Conservation (phyloP, 2,888 invertebrate genomes). For the Orthosia gothica region DNA sequence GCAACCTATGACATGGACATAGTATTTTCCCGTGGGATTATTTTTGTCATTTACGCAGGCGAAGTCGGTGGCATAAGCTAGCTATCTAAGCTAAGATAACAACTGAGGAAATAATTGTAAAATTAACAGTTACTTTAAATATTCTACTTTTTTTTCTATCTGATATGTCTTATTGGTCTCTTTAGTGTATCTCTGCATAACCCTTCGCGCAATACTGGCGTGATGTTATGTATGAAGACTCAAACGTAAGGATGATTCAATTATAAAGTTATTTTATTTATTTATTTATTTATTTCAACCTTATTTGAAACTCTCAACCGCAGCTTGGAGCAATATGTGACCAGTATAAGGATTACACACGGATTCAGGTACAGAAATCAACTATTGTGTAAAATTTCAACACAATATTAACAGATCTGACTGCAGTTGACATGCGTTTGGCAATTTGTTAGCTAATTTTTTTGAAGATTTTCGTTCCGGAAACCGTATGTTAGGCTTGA, state of each 20-base stretch:
- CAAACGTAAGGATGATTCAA: neutral
- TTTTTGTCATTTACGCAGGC: too few relatives aligned
- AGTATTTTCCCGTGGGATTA: too few relatives aligned
- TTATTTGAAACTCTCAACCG: neutral
- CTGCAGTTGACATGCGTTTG: neutral
- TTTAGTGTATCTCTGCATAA: neutral
- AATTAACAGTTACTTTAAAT: neutral
- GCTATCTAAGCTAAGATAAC: neutral
- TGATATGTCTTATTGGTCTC: constrained; percentile 52
- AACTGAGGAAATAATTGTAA: neutral
- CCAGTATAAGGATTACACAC: neutral
- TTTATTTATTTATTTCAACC: too few relatives aligned
- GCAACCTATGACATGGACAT: too few relatives aligned
- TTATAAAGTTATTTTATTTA: neutral
- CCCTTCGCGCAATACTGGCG: too few relatives aligned
- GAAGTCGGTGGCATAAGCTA: too few relatives aligned
- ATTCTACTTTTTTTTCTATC: constrained; percentile 13
- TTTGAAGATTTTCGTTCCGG: neutral
- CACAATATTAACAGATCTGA: neutral
- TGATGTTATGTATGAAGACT: neutral
- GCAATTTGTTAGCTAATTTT: neutral
- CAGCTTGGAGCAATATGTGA: neutral
- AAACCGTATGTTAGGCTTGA: neutral
- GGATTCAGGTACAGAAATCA: neutral
- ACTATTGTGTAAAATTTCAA: neutral